These are phyloP conservation scores for Amazona vittata DNA, from an alignment of 2,113 vertebrate genomes.

Conservation along the genomic window DNA sequence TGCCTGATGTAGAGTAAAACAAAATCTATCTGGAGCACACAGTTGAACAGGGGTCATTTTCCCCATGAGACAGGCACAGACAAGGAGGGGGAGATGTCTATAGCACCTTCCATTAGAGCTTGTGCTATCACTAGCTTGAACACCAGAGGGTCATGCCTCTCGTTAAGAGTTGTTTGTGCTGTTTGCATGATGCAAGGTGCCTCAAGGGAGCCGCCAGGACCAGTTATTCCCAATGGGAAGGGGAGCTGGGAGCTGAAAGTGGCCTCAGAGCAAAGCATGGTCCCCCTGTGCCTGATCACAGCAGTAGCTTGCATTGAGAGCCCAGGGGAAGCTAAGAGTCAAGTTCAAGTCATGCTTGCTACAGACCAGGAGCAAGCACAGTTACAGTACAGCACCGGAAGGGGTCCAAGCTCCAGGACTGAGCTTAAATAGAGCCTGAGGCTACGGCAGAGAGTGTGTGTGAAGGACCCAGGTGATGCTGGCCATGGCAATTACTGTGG, in stretches of 20 bases:
- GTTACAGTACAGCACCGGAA: not conserved
- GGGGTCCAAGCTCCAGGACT: not conserved
- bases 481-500: not conserved
- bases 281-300: fast-evolving
- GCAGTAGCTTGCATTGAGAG: not conserved
- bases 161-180: fast-evolving
- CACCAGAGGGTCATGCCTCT: fast-evolving
- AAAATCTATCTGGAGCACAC: fast-evolving
- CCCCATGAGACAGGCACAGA: too few species aligned
- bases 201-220: not conserved
- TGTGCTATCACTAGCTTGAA: not conserved
- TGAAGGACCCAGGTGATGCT: not conserved
- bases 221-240: not conserved
- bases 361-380: not conserved
- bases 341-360: not conserved
- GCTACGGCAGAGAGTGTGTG: not conserved
- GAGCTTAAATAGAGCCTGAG: not conserved
- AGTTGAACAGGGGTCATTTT: not conserved
- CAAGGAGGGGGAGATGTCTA: too few species aligned
- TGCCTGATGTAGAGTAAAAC: not conserved
- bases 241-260: not conserved
- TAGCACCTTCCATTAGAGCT: not conserved
- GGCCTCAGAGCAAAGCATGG: fast-evolving
- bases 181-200: fast-evolving
- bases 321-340: not conserved